These are phyloP conservation scores for Cebidichthys violaceus DNA, from an alignment of 2,113 vertebrate genomes.

Conservation along the genomic window DNA sequence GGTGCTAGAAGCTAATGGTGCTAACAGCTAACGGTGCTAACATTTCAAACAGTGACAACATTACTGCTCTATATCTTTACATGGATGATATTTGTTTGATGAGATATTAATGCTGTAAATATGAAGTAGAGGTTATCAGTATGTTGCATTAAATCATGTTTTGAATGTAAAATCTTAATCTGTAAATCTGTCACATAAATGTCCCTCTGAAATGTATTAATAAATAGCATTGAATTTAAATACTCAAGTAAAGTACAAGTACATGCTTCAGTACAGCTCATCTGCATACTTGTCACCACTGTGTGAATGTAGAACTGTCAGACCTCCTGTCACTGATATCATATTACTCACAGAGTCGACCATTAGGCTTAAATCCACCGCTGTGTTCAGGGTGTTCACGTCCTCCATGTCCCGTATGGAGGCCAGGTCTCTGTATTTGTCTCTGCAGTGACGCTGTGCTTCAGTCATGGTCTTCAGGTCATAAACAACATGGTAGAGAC, in stretches of 20 bases:
- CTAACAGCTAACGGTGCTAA: not conserved
- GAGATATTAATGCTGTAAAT: not conserved
- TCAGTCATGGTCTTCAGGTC: not conserved
- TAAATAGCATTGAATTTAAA: not conserved
- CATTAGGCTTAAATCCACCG: not conserved
- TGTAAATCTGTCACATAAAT: not conserved
- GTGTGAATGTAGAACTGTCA: not conserved
- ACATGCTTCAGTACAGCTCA: too few relatives aligned
- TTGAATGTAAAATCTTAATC: not conserved
- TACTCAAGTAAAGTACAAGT: not conserved
- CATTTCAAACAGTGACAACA: not conserved
- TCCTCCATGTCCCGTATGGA: not conserved
- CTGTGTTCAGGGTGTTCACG: not conserved
- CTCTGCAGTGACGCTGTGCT: not conserved
- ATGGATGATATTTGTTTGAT: not conserved
- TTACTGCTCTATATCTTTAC: not conserved
- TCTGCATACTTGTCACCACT: too few relatives aligned
- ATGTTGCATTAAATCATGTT: too few relatives aligned
- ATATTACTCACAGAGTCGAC: not conserved
- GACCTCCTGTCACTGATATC: not conserved
- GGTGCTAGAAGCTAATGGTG: not conserved
- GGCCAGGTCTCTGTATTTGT: not conserved
- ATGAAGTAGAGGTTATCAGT: not conserved
- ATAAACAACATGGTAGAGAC: not conserved
- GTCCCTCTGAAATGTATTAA: not conserved